These are phyloP conservation scores for Chionoecetes opilio DNA, from an alignment of 1,140 invertebrate genomes.

Conservation along the genomic window DNA sequence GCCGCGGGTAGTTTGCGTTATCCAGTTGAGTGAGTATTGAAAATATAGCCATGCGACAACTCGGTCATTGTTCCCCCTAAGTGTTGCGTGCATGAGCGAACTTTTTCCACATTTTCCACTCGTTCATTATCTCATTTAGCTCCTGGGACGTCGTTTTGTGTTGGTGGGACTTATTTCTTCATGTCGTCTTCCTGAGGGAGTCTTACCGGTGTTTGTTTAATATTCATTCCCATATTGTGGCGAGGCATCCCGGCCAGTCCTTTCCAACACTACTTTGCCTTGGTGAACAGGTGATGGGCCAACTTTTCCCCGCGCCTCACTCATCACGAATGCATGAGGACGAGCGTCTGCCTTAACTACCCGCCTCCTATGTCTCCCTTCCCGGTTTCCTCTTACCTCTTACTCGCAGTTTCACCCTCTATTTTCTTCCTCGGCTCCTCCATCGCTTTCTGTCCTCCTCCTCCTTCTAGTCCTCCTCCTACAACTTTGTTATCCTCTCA, in stretches of 20 bases:
- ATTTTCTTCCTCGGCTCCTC: conserved; percentile 30
- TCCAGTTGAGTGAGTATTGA: too few species aligned
- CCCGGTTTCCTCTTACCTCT: not conserved
- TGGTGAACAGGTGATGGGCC: not conserved
- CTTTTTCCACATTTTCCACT: too few species aligned
- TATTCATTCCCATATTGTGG: too few species aligned
- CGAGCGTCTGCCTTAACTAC: conserved; percentile 3
- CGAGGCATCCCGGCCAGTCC: too few species aligned
- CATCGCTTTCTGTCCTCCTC: not conserved
- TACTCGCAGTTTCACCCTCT: not conserved
- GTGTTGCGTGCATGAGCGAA: too few species aligned
- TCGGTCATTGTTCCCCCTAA: not conserved
- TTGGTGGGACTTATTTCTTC: too few species aligned
- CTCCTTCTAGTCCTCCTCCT: not conserved
- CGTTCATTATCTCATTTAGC: too few species aligned
- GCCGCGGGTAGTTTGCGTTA: not conserved
- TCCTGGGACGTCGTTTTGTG: too few species aligned
- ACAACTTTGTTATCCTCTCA: not conserved
- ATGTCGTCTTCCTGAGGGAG: too few species aligned
- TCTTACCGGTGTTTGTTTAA: too few species aligned
- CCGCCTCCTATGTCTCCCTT: conserved; percentile 1
- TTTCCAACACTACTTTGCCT: too few species aligned
- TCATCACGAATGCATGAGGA: conserved; percentile 9
- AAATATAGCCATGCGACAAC: too few species aligned
- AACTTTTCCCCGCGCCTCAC: not conserved